Conservation (phyloP, 2,888 invertebrate genomes). For the Tholera decimalis region DNA sequence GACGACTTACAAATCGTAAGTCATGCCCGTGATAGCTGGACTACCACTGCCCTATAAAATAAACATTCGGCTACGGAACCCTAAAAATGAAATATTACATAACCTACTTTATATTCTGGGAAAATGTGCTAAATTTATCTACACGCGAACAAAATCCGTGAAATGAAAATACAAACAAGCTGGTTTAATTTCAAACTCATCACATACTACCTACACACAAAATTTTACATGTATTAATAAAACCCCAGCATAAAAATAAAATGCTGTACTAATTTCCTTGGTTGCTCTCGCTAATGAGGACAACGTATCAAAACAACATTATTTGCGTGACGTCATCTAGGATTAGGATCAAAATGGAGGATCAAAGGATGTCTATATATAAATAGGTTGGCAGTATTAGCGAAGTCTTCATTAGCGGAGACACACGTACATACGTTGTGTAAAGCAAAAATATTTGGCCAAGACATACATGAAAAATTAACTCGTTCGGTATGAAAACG, state of each 20-base stretch:
- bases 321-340: slow-evolving; percentile 2
- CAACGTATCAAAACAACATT: slow-evolving; percentile 26
- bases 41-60: too few species aligned
- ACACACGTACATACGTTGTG: slow-evolving; percentile 7
- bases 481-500: slow-evolving; percentile 54
- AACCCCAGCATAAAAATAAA: slow-evolving; percentile 1
- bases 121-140: too few species aligned
- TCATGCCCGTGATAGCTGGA: too few species aligned
- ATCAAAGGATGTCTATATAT: slow-evolving; percentile 18
- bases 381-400: slow-evolving; percentile 15
- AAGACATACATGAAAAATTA: slow-evolving; percentile 57
- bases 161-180: neutral
- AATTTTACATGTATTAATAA: slow-evolving; percentile 6
- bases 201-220: neutral
- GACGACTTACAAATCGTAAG: too few species aligned
- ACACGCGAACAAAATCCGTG: too few species aligned
- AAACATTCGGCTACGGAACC: too few species aligned
- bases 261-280: slow-evolving; percentile 19
- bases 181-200: neutral
- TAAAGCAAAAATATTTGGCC: slow-evolving; percentile 35
- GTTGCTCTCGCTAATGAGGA: neutral
- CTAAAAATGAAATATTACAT: too few species aligned
- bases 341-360: slow-evolving; percentile 35
- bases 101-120: too few species aligned
- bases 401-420: slow-evolving; percentile 37